Conservation (phyloP, 2,797 vertebrate species). For the Danio albolineatus region DNA sequence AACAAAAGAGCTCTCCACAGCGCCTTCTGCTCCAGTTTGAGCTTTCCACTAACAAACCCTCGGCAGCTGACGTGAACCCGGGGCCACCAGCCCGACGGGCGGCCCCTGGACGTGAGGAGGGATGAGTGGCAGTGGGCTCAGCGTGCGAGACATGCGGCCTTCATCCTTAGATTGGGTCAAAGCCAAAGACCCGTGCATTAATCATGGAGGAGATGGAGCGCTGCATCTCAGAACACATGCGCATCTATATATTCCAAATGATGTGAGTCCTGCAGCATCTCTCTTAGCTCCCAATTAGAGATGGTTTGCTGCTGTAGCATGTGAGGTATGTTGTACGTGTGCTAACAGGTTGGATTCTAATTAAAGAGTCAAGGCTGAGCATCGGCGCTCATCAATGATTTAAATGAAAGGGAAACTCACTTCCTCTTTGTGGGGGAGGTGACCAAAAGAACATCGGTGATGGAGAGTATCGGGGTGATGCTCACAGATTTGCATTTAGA, state of each 20-base stretch:
- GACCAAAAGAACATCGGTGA: background rate
- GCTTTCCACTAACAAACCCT: conserved; percentile 53
- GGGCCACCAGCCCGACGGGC: conserved; percentile 44
- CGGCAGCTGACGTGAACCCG: conserved; percentile 37
- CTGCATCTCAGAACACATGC: conserved; percentile 28
- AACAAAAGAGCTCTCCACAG: conserved; percentile 56
- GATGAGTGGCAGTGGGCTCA: conserved; percentile 12
- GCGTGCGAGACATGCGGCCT: conserved; percentile 14
- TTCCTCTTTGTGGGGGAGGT: too few relatives aligned
- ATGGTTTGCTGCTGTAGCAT: background rate
- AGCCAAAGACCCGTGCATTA: conserved; percentile 41
- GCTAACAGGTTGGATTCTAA: conserved; percentile 23
- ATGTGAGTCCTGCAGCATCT: conserved; percentile 3
- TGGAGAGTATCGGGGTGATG: background rate
- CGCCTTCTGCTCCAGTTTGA: conserved; percentile 13
- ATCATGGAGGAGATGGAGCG: conserved; percentile 49
- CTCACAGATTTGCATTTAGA: background rate
- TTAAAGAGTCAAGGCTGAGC: conserved; percentile 23
- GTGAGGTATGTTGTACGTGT: background rate
- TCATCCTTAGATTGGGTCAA: conserved; percentile 49
- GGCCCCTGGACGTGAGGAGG: conserved; percentile 36
- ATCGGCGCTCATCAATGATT: conserved; percentile 15
- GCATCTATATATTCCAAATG: conserved; percentile 20
- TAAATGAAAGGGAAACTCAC: background rate
- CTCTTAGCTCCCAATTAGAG: conserved; percentile 55